phyloP scores from a whole-genome alignment of 2,113 vertebrate genomes.

The Emberiza fucata region DNA sequence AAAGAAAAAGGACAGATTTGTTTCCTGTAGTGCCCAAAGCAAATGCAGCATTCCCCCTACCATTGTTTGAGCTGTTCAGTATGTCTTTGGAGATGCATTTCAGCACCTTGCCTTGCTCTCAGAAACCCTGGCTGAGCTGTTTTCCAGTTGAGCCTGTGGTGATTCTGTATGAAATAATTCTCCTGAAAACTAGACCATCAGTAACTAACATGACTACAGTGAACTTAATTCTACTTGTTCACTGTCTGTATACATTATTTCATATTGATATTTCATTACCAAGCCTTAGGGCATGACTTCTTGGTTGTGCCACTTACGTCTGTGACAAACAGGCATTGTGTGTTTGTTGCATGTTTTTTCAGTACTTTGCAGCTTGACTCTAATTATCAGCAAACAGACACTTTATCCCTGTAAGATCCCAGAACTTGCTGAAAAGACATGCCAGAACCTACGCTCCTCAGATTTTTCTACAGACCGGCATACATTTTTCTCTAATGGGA shows the following conservation, averaged over 20 bases:
- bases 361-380: not conserved
- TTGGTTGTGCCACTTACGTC: not conserved
- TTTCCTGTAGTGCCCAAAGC: not conserved
- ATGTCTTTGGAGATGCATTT: not conserved
- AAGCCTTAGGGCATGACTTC: not conserved
- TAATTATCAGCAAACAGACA: not conserved
- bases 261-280: not conserved
- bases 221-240: not conserved
- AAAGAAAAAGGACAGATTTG: not conserved
- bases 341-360: not conserved
- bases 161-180: not conserved
- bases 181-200: not conserved
- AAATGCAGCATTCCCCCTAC: not conserved
- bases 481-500: not conserved
- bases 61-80: not conserved
- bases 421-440: not conserved
- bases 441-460: not conserved
- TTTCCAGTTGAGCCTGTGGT: not conserved
- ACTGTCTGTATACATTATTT: not conserved
- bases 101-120: not conserved
- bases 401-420: not conserved
- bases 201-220: not conserved
- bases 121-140: not conserved
- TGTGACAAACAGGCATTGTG: not conserved
- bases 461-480: not conserved